Evolutionary conservation across 2,888 invertebrate genomes (phyloP), one percentile per base, ranked within the genome.

Genomic region (Nomada fabriciana): DNA sequence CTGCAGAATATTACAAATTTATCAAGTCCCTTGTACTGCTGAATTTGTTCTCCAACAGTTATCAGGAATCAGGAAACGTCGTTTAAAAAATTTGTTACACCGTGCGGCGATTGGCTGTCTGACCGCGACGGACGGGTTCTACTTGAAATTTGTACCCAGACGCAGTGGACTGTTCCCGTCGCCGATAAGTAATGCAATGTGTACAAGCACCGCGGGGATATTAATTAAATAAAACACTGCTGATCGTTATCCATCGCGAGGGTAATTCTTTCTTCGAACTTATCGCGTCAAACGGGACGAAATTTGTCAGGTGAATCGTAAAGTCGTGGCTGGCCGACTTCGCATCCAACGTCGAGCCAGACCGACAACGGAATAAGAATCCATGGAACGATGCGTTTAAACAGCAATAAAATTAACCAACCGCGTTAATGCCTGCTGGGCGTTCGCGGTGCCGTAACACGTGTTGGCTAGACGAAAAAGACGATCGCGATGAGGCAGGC

Each of bases 391-490:
- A n/a, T 20, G 25, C 36, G 9, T 25, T 25, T 20, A 20, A 23
- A 25, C 13, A 1, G 47, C 42, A 50, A 47, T 70, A 65, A 71
- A 71, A 59, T 11, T 47, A 65, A 53, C 25, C 57, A 57, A 42
- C 25, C 57, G 61, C 69, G 53, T 76, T 72, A 61, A 73, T 68
- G 60, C 29, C 9, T 23, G 23, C 43, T 52, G 42, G 47, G 68
- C 68, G 60, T 82, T 77, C 69, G 72, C 73, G 60, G 80, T 76
- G 42, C 55, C 68, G 53, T 67, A 76, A 76, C 78, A 74, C 76
- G 74, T 79, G 84, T 71, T 29, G 11, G 83, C 65, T n/a, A 13
- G 68, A 74, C 73, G 69, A 29, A 73, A 82, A 77, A 68, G 75
- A 76, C 75, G 71, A 71, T 47, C 70, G 76, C 72, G 52, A 77